These are phyloP conservation scores for Sandelia bainsii DNA, from an alignment of 2,797 vertebrate species.

Conservation along the genomic window DNA sequence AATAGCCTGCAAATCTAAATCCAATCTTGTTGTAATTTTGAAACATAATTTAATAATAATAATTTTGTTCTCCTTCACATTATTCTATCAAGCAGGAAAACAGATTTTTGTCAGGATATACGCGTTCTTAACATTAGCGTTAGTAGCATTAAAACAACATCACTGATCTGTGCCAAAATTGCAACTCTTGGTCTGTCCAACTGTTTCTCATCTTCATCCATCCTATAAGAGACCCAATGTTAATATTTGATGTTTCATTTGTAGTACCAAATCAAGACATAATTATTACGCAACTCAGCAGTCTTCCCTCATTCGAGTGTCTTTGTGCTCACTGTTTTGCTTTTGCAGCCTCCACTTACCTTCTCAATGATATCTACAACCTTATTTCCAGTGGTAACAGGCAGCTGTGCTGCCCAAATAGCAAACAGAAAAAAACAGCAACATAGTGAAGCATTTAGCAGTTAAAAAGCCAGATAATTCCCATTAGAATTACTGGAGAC, in stretches of 20 bases:
- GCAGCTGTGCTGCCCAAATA: neutral
- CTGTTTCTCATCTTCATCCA: conserved; percentile 29
- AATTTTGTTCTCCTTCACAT: neutral
- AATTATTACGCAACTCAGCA: no score
- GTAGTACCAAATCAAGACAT: no score
- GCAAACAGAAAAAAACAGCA: conserved; percentile 21
- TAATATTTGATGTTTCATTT: no score
- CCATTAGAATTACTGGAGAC: neutral
- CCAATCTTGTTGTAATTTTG: neutral
- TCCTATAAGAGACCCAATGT: neutral
- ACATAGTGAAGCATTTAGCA: neutral
- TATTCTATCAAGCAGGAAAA: neutral
- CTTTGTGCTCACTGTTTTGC: conserved; percentile 15
- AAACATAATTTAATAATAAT: neutral
- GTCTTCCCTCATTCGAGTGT: neutral
- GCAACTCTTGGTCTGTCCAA: conserved; percentile 12
- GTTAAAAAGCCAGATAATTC: conserved; percentile 1
- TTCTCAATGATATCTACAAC: neutral
- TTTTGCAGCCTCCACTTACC: neutral
- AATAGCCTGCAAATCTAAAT: neutral
- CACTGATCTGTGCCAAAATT: conserved; percentile 28
- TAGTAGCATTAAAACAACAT: conserved; percentile 21
- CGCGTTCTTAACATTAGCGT: neutral
- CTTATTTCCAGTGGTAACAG: neutral
- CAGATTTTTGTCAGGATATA: neutral